phyloP scores from a whole-genome alignment of 2,888 invertebrate species.

The Drosophila borealis region DNA sequence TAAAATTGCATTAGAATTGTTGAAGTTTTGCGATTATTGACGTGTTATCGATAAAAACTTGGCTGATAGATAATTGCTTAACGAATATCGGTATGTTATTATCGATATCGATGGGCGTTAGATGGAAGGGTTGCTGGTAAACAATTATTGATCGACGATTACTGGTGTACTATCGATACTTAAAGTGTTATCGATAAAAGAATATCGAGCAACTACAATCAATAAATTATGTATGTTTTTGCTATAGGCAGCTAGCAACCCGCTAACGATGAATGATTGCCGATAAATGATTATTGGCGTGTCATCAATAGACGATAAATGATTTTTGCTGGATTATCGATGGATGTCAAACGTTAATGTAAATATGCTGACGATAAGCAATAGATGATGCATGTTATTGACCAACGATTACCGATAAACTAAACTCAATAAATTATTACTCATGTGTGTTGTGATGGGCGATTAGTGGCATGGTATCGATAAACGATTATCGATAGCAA shows the following conservation, averaged over 20 bases:
- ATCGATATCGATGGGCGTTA: background rate
- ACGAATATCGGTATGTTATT: background rate
- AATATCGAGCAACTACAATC: constrained; percentile 12
- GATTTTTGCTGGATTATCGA: background rate
- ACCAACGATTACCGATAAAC: constrained; percentile 10
- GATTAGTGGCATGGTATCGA: background rate
- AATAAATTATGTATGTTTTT: no score
- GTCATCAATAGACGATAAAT: background rate
- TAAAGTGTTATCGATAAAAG: background rate
- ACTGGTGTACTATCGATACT: background rate
- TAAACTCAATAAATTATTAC: no score
- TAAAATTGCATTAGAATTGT: constrained; percentile 1
- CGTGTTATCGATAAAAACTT: background rate
- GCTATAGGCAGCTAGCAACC: no score
- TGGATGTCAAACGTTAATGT: background rate
- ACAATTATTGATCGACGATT: constrained; percentile 6
- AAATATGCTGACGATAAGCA: no score
- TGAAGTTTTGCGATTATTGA: background rate
- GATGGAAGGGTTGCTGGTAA: background rate
- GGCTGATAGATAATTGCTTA: background rate
- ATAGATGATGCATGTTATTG: no score
- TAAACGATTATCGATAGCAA: constrained; percentile 5
- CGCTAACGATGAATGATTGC: background rate
- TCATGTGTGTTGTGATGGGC: background rate
- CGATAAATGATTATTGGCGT: background rate